Evolutionary conservation across 64 coral and sea anemone species (phyloP).

Genomic region (Exaiptasia diaphana): DNA sequence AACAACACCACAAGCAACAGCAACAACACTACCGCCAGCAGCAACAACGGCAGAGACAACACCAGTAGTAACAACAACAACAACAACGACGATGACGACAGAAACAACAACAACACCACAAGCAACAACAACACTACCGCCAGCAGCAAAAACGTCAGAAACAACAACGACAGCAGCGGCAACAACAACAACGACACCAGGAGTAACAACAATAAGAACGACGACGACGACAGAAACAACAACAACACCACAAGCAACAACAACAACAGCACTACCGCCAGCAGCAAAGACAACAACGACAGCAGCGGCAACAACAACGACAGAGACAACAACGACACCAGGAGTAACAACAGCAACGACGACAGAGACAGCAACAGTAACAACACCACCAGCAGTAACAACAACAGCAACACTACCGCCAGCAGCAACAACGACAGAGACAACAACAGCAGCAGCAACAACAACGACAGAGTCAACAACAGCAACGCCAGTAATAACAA

Average conservation of each 20-base stretch:
- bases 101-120: too few relatives aligned
- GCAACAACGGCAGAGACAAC: background rate
- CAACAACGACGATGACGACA: too few relatives aligned
- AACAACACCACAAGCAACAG: too few relatives aligned
- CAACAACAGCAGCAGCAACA: background rate
- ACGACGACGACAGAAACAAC: too few relatives aligned
- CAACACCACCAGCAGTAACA: background rate
- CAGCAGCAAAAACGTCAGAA: too few relatives aligned
- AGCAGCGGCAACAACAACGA: background rate
- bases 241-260: too few relatives aligned
- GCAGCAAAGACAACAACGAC: background rate
- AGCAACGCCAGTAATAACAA: background rate
- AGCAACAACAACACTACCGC: too few relatives aligned
- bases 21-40: background rate
- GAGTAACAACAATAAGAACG: too few relatives aligned
- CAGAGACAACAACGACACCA: background rate
- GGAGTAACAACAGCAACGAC: background rate
- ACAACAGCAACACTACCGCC: background rate
- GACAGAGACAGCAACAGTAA: background rate
- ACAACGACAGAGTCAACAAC: background rate
- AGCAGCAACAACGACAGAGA: background rate
- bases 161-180: too few relatives aligned
- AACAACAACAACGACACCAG: too few relatives aligned
- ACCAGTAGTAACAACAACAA: too few relatives aligned
- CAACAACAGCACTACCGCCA: too few relatives aligned